Evolutionary conservation across 2,797 vertebrate species (phyloP), one percentile per base, ranked within the genome.

Genomic region (Etheostoma nigrum): DNA sequence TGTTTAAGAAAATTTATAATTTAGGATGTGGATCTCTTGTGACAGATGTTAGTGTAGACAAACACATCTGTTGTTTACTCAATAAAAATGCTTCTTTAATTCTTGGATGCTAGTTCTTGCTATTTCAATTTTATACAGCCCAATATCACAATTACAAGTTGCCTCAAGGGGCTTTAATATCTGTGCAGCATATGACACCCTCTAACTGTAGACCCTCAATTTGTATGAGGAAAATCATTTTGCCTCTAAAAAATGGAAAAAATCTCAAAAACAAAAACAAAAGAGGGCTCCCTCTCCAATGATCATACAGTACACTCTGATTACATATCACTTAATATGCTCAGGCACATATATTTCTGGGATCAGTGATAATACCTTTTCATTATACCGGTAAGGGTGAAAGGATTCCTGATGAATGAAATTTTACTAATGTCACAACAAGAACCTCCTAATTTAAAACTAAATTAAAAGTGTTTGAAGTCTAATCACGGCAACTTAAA

Each of bases 401-500:
- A 36, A 72, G 21, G 40, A 85, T 59, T 58, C 40, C 55, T 45
- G 64, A 79, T 74, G 48, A 82, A 60, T 75, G 40, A 33, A 14
- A 60, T 64, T 82, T 51, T 33, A 67, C 52, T 72, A 52, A 76
- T 79, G 60, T 85, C 83, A 84, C 70, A 67, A 82, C 74, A 74
- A 78, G 51, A 47, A 25, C 33, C 6, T 45, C 8, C 44, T 74
- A 13, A 83, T 83, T 81, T 77, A 57, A 79, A 83, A 65, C 33
- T n/a, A 63, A 82, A 89, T 69, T 70, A 23, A 73, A 87, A 80
- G 45, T 19, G 52, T 86, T 74, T 78, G 54, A 84, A 72, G 59
- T 79, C 19, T 72, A 75, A 85, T 83, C 36, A 40, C 52, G 57
- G 16, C 12, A 33, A 51, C 51, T 6, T 55, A 42, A 76, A 67